Evolutionary conservation across 2,113 vertebrate genomes (phyloP), one percentile per base, ranked within the genome.

Genomic region (Ibidorhyncha struthersii): DNA sequence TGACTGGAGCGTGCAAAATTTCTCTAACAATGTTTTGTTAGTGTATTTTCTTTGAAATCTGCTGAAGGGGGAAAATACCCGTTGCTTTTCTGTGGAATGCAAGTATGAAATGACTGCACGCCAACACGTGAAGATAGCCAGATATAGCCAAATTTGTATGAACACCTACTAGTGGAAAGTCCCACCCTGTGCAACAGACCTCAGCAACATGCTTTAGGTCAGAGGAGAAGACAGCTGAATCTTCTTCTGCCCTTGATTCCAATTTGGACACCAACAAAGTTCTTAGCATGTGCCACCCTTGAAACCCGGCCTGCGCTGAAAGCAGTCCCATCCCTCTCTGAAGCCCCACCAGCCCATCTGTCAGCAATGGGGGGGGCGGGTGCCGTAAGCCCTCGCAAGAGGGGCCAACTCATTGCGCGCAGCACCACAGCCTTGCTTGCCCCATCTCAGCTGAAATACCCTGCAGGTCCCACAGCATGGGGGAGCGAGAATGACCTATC

Each of bases 111-210:
- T 96, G 84, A 95, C 93, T 91, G 62, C 77, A 29, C 47, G 59
- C 14, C 86, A 89, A 65, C 55, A 88, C 16, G 85, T 2, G 25
- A 91, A 93, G 81, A 55, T 2, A 66, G 58, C 32, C 45, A 93
- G 79, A 93, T 91, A 95, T 6, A 95, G 84, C 25, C 50, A 58
- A 49, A 82, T 80, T 82, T 80, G 70, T 90, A 53, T 12, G 36
- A 94, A 96, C 86, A 65, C 66, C 91, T 91, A 95, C 95, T 30
- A 41, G 38, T 4, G 89, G 93, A 93, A 97, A 96, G 91, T 90
- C 93, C 89, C 47, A 1, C 22, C 14, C 62, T 73, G 62, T 2
- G 14, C 93, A 91, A 45, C 40, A 97, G 82, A 93, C 26, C 41
- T 80, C 45, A 47, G 70, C 82, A 62, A 62, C 19, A 56, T 34